Conservation (phyloP, 2,797 vertebrate species). For the Trematomus bernacchii region DNA sequence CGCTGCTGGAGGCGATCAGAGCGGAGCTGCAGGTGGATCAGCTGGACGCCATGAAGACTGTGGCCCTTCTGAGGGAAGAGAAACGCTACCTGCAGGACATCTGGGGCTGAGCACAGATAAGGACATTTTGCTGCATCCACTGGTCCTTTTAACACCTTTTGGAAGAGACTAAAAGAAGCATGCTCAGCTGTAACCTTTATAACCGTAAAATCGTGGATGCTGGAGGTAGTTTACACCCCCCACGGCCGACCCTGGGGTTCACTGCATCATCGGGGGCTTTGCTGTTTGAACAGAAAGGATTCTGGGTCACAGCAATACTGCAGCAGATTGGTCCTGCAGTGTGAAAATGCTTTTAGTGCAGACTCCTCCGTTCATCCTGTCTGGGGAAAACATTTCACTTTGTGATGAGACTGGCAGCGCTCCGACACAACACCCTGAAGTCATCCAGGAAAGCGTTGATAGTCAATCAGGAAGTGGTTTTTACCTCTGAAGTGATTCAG, state of each 20-base stretch:
- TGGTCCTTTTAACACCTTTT: constrained; percentile 24
- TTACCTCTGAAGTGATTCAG: constrained; percentile 21
- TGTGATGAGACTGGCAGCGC: constrained; percentile 55
- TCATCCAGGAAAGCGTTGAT: constrained; percentile 51
- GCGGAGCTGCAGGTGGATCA: constrained; percentile 85
- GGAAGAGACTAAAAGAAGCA: constrained; percentile 18
- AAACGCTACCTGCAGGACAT: constrained; percentile 95
- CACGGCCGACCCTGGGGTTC: no score
- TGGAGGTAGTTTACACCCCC: constrained; percentile 43
- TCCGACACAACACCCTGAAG: constrained; percentile 45
- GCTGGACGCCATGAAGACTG: constrained; percentile 90
- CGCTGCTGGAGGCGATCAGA: constrained; percentile 88
- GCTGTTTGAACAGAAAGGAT: constrained; percentile 74
- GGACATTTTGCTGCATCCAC: constrained; percentile 34
- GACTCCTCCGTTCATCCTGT: constrained; percentile 56
- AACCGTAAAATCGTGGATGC: constrained; percentile 57
- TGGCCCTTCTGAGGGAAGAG: constrained; percentile 90
- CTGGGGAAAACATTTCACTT: constrained; percentile 68
- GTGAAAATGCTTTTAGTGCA: constrained; percentile 77
- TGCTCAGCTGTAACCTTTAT: constrained; percentile 62
- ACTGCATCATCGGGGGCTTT: constrained; percentile 8
- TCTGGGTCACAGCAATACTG: constrained; percentile 62
- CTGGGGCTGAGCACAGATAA: constrained; percentile 87
- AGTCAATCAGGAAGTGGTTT: constrained; percentile 31
- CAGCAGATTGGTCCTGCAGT: constrained; percentile 67